These are phyloP conservation scores for Drosophila formosana DNA, from an alignment of 2,888 invertebrate species.

Conservation along the genomic window DNA sequence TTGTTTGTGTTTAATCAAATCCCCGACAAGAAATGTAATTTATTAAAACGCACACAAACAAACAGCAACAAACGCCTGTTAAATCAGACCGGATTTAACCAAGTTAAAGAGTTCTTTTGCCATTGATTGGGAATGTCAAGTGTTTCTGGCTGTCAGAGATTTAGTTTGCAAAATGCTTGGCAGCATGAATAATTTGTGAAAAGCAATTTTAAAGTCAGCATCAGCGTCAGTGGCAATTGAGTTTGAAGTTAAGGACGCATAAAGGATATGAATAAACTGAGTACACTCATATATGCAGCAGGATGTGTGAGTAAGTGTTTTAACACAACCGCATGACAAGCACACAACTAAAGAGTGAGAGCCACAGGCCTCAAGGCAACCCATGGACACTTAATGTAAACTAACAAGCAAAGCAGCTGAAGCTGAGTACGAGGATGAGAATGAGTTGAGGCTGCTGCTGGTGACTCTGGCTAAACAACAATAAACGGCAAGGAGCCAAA, in stretches of 20 bases:
- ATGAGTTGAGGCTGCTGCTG: constrained; percentile 24
- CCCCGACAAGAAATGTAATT: constrained; percentile 54
- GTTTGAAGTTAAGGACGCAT: constrained; percentile 7
- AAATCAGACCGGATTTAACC: constrained; percentile 48
- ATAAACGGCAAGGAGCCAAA: constrained; percentile 8
- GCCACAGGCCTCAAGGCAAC: constrained; percentile 52
- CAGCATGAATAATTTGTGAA: constrained; percentile 7
- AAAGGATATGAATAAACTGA: constrained; percentile 6
- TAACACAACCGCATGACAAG: constrained; percentile 42
- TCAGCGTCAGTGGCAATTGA: background rate
- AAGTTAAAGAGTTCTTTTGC: constrained; percentile 39
- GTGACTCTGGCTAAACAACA: constrained; percentile 34
- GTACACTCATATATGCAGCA: background rate
- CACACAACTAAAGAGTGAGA: constrained; percentile 7
- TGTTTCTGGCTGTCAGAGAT: background rate
- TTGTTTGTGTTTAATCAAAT: constrained; percentile 56
- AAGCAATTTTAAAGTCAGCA: constrained; percentile 15
- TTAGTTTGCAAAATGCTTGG: constrained; percentile 1
- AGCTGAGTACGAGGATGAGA: constrained; percentile 20
- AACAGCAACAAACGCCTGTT: background rate
- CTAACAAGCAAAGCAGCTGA: constrained; percentile 58
- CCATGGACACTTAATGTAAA: constrained; percentile 69
- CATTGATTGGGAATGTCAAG: constrained; percentile 19
- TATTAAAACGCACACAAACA: constrained; percentile 57
- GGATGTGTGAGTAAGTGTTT: constrained; percentile 34